A percentile compares a stretch with the other conserved stretches of the same genome.
Evolutionary conservation across 2,113 vertebrate genomes (phyloP).

Genomic region (Petromus typicus): DNA sequence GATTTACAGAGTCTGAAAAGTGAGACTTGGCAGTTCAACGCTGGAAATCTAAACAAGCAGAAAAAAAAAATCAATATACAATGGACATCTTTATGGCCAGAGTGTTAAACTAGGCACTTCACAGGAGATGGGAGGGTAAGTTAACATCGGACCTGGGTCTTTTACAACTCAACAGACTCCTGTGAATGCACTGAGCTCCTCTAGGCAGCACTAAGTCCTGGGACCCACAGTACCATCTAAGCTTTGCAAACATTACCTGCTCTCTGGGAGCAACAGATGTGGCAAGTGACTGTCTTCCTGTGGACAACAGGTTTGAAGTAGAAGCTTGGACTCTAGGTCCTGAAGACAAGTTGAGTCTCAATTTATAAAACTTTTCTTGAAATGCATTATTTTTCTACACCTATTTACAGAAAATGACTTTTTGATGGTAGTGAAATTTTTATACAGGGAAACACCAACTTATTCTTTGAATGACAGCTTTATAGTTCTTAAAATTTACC

Average conservation of each 20-base stretch:
- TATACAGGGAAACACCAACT: neutral
- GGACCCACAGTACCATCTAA: neutral
- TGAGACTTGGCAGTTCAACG: neutral
- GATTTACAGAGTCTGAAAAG: slow-evolving; percentile 58
- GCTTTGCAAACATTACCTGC: neutral
- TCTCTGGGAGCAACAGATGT: neutral
- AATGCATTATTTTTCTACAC: neutral
- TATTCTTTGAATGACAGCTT: neutral
- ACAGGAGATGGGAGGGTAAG: too few relatives aligned
- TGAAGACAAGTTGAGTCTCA: neutral
- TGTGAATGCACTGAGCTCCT: neutral
- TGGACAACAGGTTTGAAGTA: neutral
- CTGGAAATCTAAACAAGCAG: slow-evolving; percentile 52
- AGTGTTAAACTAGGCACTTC: neutral
- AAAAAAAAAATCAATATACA: neutral
- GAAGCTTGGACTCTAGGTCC: neutral
- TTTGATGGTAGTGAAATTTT: neutral
- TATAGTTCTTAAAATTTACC: neutral
- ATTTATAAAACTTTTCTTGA: neutral
- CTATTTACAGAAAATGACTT: neutral
- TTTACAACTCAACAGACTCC: neutral
- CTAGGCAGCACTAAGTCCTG: too few relatives aligned
- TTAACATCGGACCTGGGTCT: neutral
- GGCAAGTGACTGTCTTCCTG: neutral
- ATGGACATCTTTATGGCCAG: neutral